phyloP scores from a whole-genome alignment of 2,888 invertebrate genomes.

The Teleogryllus oceanicus region DNA sequence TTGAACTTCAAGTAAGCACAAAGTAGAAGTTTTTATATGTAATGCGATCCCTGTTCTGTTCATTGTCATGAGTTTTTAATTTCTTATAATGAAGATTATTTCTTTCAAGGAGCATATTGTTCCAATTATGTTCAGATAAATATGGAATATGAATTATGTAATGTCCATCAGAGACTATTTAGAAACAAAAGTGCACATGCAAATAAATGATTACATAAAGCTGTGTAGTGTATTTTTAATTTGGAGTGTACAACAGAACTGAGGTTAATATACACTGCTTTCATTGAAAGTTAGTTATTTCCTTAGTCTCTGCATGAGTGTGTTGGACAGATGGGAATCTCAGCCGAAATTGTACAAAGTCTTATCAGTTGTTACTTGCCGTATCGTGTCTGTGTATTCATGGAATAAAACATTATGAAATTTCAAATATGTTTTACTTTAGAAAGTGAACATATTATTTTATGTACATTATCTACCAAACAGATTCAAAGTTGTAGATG shows the following conservation, averaged over 20 bases:
- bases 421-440: constrained; percentile 20
- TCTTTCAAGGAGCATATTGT: constrained; percentile 22
- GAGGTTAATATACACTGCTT: constrained; percentile 25
- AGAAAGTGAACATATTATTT: too few relatives aligned
- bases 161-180: constrained; percentile 19
- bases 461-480: too few relatives aligned
- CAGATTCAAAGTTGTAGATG: too few relatives aligned
- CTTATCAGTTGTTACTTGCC: constrained; percentile 38
- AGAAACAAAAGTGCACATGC: constrained; percentile 30
- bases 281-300: not conserved
- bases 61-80: constrained; percentile 30
- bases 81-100: constrained; percentile 25
- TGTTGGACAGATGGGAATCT: constrained; percentile 31
- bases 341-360: constrained; percentile 35
- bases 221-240: constrained; percentile 12
- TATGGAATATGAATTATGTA: constrained; percentile 29
- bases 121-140: constrained; percentile 29
- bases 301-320: constrained; percentile 27
- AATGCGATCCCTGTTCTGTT: constrained; percentile 32
- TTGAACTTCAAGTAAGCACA: constrained; percentile 32
- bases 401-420: constrained; percentile 36
- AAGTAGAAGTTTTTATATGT: constrained; percentile 35
- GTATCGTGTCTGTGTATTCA: constrained; percentile 37
- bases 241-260: constrained; percentile 28
- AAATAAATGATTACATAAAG: constrained; percentile 29